Evolutionary conservation across 2,888 invertebrate genomes (phyloP), one percentile per base, ranked within the genome.

Genomic region (Gonocerus acuteangulatus): DNA sequence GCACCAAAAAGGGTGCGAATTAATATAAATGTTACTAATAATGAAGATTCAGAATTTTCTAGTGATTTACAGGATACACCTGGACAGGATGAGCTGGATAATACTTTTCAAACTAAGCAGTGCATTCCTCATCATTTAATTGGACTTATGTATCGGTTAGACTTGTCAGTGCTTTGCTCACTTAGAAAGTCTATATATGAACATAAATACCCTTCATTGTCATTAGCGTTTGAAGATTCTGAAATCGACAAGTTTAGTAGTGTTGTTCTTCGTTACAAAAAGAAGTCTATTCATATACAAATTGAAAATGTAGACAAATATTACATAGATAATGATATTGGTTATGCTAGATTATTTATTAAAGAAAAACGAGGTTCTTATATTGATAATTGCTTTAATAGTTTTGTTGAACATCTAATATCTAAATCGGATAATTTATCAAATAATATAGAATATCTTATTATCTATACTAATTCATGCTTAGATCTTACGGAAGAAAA

Each of bases 221-320:
- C 48, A 27, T 9, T 48, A 48, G 15, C 27, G 22, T 48, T 48
- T 48, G 48, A 15, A n/a, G 27, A 48, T 27, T 27, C 23, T 2
- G 48, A n/a, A 48, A 48, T 48, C 15, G 27, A 48, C 15, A 48
- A 48, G 9, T 48, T 48, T 27, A 27, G 15, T 2, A 23, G 23
- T 27, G 23, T 48, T 27, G n/a, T 22, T 4, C 27, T 48, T 2
- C 48, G 27, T n/a, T 22, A 13, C 15, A 27, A 48, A 23, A 23
- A 23, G 11, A n/a, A 48, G 48, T 48, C 23, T 27, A 48, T 48
- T 48, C 48, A 48, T 48, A n/a, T 48, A 27, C 22, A 48, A 48
- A 15, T 48, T 48, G 48, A 48, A 23, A 22, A 48, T 48, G 3
- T 48, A 7, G 27, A 27, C 2, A 48, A 48, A n/a, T 48, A 27